Conservation (phyloP, 2,797 vertebrate species). For the Yasuhikotakia modesta region DNA sequence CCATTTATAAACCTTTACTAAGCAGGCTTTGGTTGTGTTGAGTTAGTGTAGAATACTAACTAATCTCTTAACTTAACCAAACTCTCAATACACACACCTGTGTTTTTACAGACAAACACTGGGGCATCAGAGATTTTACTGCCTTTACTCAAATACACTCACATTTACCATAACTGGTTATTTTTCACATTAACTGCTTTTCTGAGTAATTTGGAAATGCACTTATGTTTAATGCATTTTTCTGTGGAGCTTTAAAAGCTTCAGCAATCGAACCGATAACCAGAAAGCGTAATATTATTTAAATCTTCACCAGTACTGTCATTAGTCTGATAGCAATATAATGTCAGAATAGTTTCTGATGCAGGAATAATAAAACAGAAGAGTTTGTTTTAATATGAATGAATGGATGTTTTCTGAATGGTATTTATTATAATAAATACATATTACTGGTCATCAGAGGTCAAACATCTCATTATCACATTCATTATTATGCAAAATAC, state of each 20-base stretch:
- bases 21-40: background rate
- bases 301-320: background rate
- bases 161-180: background rate
- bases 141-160: background rate
- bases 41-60: background rate
- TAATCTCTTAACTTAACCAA: constrained; percentile 9
- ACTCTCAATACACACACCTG: background rate
- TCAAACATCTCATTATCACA: background rate
- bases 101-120: no score
- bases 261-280: constrained; percentile 7
- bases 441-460: no score
- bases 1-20: background rate
- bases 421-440: background rate
- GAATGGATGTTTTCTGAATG: background rate
- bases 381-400: background rate
- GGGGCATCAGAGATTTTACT: background rate
- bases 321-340: background rate
- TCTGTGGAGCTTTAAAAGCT: background rate
- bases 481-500: no score
- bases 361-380: background rate
- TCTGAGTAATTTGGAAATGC: background rate
- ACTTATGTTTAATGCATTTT: background rate
- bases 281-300: background rate
- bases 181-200: background rate
- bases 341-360: constrained; percentile 6